A percentile compares a stretch with the other conserved stretches of the same genome.
Evolutionary conservation across 2,113 vertebrate genomes (phyloP).

Genomic region (Chionodraco myersi): DNA sequence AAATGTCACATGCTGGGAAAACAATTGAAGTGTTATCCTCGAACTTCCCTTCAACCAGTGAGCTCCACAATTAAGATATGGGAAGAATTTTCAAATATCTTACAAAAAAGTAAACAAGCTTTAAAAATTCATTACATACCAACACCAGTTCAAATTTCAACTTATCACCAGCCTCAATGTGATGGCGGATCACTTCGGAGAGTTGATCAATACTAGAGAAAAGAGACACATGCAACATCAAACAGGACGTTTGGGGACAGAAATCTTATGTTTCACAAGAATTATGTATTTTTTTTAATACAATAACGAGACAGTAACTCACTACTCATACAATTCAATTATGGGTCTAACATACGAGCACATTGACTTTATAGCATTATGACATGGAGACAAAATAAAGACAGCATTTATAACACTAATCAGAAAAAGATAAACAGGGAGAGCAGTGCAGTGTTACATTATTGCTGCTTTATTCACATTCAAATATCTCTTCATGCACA

Average conservation of each 20-base stretch:
- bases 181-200: slow-evolving; percentile 82
- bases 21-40: not conserved
- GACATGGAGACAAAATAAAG: not conserved
- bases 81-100: not conserved
- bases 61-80: not conserved
- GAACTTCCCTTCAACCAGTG: not conserved
- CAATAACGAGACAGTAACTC: not conserved
- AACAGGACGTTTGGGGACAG: not conserved
- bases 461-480: not conserved
- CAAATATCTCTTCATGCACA: not conserved
- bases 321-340: not conserved
- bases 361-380: not conserved
- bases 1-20: not conserved
- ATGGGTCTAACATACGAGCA: not conserved
- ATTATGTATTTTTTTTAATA: not conserved
- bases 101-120: not conserved
- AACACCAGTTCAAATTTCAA: slow-evolving; percentile 87
- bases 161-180: slow-evolving; percentile 87
- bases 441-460: not conserved
- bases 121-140: slow-evolving; percentile 41
- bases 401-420: not conserved
- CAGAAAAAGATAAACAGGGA: not conserved
- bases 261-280: not conserved
- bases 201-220: slow-evolving; percentile 88
- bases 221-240: slow-evolving; percentile 40